Evolutionary conservation across 2,113 vertebrate genomes (phyloP).

Genomic region (Dryoscopus gambensis): DNA sequence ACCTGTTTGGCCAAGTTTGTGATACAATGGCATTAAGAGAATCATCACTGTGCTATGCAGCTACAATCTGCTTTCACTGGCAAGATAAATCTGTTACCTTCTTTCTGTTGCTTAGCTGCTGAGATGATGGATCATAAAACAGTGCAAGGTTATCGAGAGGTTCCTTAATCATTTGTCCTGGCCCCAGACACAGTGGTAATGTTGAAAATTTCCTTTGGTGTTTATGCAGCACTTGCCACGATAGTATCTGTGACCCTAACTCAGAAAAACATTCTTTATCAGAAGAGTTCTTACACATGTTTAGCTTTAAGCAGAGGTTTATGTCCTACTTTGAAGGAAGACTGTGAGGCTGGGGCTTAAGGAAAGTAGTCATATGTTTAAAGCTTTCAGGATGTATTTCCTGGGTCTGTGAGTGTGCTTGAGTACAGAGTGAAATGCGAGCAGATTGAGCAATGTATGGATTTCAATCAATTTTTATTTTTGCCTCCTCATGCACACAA

Average conservation of each 20-base stretch:
- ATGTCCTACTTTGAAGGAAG: not conserved
- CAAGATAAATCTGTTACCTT: not conserved
- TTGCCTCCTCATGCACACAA: not conserved
- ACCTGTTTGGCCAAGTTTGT: not conserved
- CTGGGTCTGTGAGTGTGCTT: not conserved
- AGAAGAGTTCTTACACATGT: not conserved
- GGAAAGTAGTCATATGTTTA: not conserved
- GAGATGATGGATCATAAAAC: not conserved
- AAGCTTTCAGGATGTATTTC: not conserved
- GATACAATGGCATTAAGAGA: not conserved
- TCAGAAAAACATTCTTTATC: not conserved
- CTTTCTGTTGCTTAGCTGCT: not conserved
- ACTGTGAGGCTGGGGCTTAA: not conserved
- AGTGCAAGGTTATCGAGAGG: not conserved
- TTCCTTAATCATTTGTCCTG: conserved; percentile 23
- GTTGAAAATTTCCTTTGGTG: not conserved
- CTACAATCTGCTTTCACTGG: not conserved
- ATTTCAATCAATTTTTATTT: not conserved
- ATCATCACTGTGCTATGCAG: not conserved
- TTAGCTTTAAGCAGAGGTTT: not conserved
- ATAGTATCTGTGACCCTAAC: not conserved
- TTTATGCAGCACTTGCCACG: not conserved
- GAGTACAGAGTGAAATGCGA: not conserved
- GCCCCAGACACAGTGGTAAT: not conserved
- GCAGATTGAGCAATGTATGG: not conserved